Percentiles rank a stretch among this genome's conserved stretches.
phyloP scores from a whole-genome alignment of 2,888 invertebrate species.

The Ashinkailepas kermadecensis region DNA sequence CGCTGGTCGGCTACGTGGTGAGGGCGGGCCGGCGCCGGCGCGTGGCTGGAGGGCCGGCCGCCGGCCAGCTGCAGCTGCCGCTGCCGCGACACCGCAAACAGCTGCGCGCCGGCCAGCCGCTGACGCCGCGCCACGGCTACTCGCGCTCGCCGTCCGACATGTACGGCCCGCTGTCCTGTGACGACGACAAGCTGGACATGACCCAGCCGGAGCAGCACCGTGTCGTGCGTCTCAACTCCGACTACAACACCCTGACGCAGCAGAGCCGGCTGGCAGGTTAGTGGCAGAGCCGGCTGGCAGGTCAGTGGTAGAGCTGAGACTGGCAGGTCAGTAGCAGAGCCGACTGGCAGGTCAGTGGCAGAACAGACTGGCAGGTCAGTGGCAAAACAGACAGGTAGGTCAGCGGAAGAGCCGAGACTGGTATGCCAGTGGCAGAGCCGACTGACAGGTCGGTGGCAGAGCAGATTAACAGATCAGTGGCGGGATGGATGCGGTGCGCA shows the following conservation, averaged over 20 bases:
- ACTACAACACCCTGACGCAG: background rate
- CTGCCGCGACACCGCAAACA: slow-evolving; percentile 6
- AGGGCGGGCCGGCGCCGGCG: background rate
- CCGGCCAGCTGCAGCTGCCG: background rate
- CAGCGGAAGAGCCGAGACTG: too few relatives aligned
- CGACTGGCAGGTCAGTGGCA: too few relatives aligned
- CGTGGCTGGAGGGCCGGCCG: background rate
- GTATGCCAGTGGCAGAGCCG: too few relatives aligned
- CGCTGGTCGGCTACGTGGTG: slow-evolving; percentile 20
- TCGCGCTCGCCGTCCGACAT: background rate
- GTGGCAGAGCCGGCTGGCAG: background rate
- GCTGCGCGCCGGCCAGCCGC: background rate
- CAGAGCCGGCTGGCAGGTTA: background rate
- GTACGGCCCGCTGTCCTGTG: background rate
- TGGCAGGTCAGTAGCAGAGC: too few relatives aligned
- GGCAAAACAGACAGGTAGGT: too few relatives aligned
- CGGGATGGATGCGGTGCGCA: too few relatives aligned
- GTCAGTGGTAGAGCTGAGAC: too few relatives aligned
- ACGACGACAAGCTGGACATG: slow-evolving; percentile 2
- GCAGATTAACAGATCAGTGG: too few relatives aligned
- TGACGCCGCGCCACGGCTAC: slow-evolving; percentile 8
- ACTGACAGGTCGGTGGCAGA: too few relatives aligned
- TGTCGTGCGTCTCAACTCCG: slow-evolving; percentile 21
- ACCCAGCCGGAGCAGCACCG: background rate
- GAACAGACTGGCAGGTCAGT: too few relatives aligned